Conservation (phyloP, 2,113 vertebrate species). For the Bubalus kerabau region DNA sequence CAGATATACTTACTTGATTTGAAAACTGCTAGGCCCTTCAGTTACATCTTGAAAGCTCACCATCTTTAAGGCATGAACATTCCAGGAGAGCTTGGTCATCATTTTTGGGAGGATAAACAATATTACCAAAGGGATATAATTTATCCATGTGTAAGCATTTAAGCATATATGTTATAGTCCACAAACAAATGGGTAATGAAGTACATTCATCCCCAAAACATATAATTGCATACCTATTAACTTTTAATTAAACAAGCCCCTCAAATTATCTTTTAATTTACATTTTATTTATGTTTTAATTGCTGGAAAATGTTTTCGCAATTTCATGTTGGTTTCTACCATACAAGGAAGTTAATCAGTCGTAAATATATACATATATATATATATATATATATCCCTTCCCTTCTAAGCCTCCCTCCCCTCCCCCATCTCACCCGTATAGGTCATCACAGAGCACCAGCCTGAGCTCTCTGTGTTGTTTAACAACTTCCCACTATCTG, state of each 20-base stretch:
- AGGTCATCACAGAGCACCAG: neutral
- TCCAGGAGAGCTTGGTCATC: neutral
- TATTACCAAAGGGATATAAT: neutral
- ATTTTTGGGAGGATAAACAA: neutral
- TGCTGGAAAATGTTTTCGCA: neutral
- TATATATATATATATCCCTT: neutral
- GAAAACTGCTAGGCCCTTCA: neutral
- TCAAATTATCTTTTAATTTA: neutral
- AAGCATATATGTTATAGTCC: neutral
- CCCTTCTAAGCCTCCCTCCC: neutral
- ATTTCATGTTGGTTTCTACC: neutral
- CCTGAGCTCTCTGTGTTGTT: neutral
- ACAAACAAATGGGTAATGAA: neutral
- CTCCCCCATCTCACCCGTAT: neutral
- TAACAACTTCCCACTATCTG: neutral
- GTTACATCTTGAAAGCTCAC: neutral
- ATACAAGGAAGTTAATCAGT: fast-evolving
- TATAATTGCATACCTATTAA: neutral
- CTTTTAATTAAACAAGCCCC: neutral
- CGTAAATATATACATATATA: too few relatives aligned
- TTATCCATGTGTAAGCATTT: neutral
- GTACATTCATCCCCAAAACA: neutral
- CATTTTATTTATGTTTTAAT: neutral
- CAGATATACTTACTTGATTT: neutral
- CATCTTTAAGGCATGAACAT: neutral